Evolutionary conservation across 2,888 invertebrate species (phyloP).

Genomic region (Arge pagana): DNA sequence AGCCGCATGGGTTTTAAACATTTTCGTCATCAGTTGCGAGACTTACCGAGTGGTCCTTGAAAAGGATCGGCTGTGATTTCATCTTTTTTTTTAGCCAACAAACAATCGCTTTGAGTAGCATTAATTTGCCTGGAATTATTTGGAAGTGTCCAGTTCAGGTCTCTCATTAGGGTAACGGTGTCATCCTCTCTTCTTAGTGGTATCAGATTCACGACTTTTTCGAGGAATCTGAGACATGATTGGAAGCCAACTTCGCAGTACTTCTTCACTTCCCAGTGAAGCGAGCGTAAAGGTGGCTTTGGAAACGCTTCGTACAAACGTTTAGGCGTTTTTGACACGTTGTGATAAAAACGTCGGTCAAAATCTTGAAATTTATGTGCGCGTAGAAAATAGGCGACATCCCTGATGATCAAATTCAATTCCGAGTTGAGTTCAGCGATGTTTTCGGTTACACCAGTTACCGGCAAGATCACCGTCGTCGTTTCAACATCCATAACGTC

Average conservation of each 20-base stretch:
- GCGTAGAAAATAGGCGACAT: constrained; percentile 67
- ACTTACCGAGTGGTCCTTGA: constrained; percentile 58
- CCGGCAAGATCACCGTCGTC: constrained; percentile 38
- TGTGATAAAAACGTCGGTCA: constrained; percentile 62
- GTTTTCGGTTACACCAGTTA: constrained; percentile 31
- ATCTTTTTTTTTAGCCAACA: constrained; percentile 56
- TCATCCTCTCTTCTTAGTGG: constrained; percentile 62
- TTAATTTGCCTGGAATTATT: constrained; percentile 55
- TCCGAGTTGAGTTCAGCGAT: constrained; percentile 37
- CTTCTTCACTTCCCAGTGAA: constrained; percentile 68
- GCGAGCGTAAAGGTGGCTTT: constrained; percentile 61
- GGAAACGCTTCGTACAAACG: constrained; percentile 61
- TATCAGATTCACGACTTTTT: constrained; percentile 52
- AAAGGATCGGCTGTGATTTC: constrained; percentile 61
- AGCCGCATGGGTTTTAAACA: too few relatives aligned
- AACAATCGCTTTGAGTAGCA: constrained; percentile 61
- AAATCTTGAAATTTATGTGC: constrained; percentile 69
- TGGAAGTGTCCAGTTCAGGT: constrained; percentile 57
- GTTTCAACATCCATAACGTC: constrained; percentile 45
- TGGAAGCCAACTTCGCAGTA: constrained; percentile 62
- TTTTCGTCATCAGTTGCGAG: not conserved
- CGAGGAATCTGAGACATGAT: constrained; percentile 64
- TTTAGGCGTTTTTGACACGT: constrained; percentile 42
- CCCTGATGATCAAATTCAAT: constrained; percentile 60
- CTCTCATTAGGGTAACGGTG: constrained; percentile 58